These are phyloP conservation scores for Micronycteris hirsuta DNA, from an alignment of 2,113 vertebrate species.

Conservation along the genomic window DNA sequence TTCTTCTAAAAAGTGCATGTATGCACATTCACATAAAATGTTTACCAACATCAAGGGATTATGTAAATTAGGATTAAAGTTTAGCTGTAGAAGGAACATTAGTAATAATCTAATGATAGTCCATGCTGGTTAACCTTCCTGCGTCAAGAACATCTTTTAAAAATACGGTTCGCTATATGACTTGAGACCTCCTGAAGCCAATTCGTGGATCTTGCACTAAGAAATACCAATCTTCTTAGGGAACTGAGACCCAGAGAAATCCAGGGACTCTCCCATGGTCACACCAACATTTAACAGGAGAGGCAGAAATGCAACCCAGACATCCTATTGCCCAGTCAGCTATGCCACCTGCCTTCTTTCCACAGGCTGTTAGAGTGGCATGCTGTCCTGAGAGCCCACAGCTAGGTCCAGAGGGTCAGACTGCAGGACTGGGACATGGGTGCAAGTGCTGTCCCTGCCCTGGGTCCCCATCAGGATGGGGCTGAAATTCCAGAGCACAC, in stretches of 20 bases:
- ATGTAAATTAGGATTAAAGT: too few species aligned
- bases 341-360: accelerated
- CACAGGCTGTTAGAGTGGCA: accelerated
- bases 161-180: neutral
- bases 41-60: neutral
- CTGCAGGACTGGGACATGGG: neutral
- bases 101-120: too few species aligned
- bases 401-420: neutral
- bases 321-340: neutral
- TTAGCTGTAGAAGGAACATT: too few species aligned
- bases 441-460: neutral
- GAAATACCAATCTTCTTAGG: neutral
- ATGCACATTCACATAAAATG: neutral
- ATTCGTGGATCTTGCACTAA: neutral
- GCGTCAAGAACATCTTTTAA: too few species aligned
- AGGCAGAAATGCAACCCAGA: neutral
- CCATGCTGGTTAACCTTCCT: too few species aligned
- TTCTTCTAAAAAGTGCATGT: neutral
- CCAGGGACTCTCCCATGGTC: neutral
- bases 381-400: neutral
- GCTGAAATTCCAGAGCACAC: neutral
- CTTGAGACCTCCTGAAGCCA: neutral
- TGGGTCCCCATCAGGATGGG: neutral
- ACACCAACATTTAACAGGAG: neutral
- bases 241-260: neutral